Base-by-base conservation (phyloP, 1,140 invertebrate species). In the Drosophila bocki region DNA sequence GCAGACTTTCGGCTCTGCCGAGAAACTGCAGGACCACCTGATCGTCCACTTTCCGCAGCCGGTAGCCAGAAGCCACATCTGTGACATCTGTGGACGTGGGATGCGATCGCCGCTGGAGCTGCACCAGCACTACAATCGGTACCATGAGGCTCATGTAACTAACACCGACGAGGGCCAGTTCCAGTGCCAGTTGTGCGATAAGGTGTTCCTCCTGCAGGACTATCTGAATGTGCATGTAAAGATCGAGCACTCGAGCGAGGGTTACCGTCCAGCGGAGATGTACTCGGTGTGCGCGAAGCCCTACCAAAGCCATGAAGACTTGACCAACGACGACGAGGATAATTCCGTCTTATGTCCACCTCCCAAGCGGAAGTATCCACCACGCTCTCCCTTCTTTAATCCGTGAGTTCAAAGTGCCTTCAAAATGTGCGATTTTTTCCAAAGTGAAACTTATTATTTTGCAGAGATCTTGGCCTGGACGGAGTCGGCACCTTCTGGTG, bases 41-140 rank as follows among this genome's bases (percentile, higher is more conserved):
- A 26, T 13, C 1, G 11, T 9, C 5, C 75, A 82, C 29, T 63
- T 22, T n/a, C 11, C 17, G 0, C 45, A 78, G 17, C 29, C 29
- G 7, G 42, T 42, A n/a, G n/a, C 17, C 26, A 19, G 9, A 9
- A 42, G 9, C 13, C 29, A 39, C 3, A 33, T 3, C n/a, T 82
- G 80, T n/a, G 59, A 82, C 37, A 45, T 83, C 7, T 83, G 80
- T 5, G 80, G 75, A 6, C 54, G 80, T 19, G 44, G 33, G 4
- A 26, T 82, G 26, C 61, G 62, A 33, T 78, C 75, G 4, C 62
- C 72, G 17, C 26, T 45, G n/a, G 53, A 82, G 35, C 26, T 68
- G 17, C 47, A 33, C 0, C 29, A 68, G 12, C 80, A 82, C 13
- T 58, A 60, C 7, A 59, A 50, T 17, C 69, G 62, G 1, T 82